These are phyloP conservation scores for Elephantulus edwardii DNA, from an alignment of 2,113 vertebrate genomes.

Conservation along the genomic window DNA sequence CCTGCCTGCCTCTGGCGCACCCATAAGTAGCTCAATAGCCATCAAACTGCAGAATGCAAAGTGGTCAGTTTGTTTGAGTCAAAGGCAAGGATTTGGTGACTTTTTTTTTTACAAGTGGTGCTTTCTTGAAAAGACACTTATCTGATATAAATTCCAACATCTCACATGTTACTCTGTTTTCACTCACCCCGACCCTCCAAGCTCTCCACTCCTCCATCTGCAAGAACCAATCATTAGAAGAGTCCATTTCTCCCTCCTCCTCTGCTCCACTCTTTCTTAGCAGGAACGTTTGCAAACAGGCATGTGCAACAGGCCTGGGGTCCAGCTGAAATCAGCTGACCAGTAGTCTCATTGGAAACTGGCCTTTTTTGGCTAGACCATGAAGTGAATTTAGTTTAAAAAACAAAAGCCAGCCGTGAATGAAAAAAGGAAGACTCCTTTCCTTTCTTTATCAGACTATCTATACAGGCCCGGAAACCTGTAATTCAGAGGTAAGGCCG, in stretches of 20 bases:
- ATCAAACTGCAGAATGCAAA: slow-evolving; percentile 77
- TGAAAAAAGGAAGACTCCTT: background rate
- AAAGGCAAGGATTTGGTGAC: slow-evolving; percentile 68
- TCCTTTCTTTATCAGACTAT: background rate
- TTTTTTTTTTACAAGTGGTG: slow-evolving; percentile 71
- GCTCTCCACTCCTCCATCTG: background rate
- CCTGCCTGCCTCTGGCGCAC: slow-evolving; percentile 66
- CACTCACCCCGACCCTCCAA: background rate
- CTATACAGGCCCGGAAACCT: background rate
- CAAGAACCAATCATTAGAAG: background rate
- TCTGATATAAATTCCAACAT: slow-evolving; percentile 61
- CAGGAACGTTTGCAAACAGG: background rate
- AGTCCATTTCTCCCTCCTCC: background rate
- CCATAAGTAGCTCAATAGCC: slow-evolving; percentile 69
- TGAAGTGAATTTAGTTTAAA: slow-evolving; percentile 33
- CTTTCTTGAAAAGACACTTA: slow-evolving; percentile 71
- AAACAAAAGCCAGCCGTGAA: slow-evolving; percentile 31
- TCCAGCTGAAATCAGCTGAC: background rate
- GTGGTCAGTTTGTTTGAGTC: slow-evolving; percentile 68
- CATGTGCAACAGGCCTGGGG: background rate
- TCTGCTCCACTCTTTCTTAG: background rate
- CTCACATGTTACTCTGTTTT: background rate
- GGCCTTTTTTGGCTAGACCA: background rate
- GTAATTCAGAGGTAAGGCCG: slow-evolving; percentile 15
- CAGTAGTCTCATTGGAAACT: background rate